Percentiles rank a stretch among this genome's conserved stretches.
phyloP scores from a whole-genome alignment of 2,888 invertebrate genomes.

The Hedya salicella region DNA sequence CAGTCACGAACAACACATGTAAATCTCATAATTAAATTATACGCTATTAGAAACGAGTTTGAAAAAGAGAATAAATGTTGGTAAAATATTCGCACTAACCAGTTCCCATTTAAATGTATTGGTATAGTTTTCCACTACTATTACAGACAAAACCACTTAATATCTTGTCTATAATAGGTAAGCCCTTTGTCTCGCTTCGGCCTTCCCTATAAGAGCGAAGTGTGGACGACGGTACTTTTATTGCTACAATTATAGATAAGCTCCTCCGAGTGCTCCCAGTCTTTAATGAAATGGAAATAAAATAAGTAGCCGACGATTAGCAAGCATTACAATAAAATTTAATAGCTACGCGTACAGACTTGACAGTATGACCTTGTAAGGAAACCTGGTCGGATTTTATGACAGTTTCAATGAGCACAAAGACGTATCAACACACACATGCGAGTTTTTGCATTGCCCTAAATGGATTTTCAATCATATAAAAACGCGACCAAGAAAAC shows the following conservation, averaged over 20 bases:
- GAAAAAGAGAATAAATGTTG: neutral
- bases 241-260: conserved; percentile 17
- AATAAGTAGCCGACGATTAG: conserved; percentile 38
- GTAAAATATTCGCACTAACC: neutral
- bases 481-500: conserved; percentile 7
- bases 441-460: conserved; percentile 11
- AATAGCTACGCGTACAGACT: conserved; percentile 42
- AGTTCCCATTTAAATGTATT: neutral
- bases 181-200: conserved; percentile 6
- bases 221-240: conserved; percentile 13
- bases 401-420: conserved; percentile 36
- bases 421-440: conserved; percentile 14
- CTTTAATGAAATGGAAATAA: conserved; percentile 34
- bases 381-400: conserved; percentile 53
- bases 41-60: neutral
- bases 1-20: conserved; percentile 44
- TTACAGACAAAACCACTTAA: conserved; percentile 18
- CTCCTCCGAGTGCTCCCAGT: neutral
- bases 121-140: conserved; percentile 1
- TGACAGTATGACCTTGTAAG: conserved; percentile 51
- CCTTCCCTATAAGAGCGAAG: neutral
- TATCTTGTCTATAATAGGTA: neutral
- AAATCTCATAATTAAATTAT: conserved; percentile 44
- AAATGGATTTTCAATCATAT: conserved; percentile 16
- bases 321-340: conserved; percentile 48